These are phyloP conservation scores for Epinephelus lanceolatus DNA, from an alignment of 2,113 vertebrate species.

Conservation along the genomic window DNA sequence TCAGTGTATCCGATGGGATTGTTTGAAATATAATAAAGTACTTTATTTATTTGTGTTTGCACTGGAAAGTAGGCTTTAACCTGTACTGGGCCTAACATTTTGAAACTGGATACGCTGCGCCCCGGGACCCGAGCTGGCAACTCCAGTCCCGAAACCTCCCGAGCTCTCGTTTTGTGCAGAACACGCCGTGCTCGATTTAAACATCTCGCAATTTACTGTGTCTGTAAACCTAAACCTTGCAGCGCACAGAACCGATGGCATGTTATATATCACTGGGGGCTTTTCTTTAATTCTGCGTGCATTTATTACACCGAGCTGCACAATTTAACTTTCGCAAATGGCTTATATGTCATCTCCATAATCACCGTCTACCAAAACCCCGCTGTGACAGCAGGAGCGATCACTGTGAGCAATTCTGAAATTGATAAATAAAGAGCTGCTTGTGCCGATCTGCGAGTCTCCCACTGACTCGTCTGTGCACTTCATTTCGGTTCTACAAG, in stretches of 20 bases:
- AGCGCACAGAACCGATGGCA: fast-evolving
- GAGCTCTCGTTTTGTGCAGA: neutral
- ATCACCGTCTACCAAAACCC: neutral
- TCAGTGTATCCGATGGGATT: neutral
- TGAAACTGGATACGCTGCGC: slow-evolving; percentile 25
- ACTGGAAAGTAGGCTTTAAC: neutral
- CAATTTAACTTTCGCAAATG: neutral
- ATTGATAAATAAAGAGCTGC: slow-evolving; percentile 17
- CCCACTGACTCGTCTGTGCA: neutral
- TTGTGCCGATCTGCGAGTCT: slow-evolving; percentile 6
- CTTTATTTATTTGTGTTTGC: neutral
- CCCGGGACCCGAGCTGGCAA: slow-evolving; percentile 14
- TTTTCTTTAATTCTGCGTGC: neutral
- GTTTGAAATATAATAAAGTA: neutral
- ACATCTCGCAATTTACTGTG: neutral
- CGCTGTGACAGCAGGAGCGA: slow-evolving; percentile 10
- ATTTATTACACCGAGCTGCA: neutral
- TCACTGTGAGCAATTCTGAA: neutral
- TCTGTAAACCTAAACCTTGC: neutral
- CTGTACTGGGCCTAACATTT: slow-evolving; percentile 1
- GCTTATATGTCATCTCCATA: neutral
- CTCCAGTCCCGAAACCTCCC: neutral
- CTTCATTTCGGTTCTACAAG: neutral
- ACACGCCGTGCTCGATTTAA: neutral
- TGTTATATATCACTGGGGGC: neutral